Percentiles rank a stretch among this genome's conserved stretches.
Conservation (phyloP, 2,888 invertebrate genomes). For the Xanthorhoe designata region DNA sequence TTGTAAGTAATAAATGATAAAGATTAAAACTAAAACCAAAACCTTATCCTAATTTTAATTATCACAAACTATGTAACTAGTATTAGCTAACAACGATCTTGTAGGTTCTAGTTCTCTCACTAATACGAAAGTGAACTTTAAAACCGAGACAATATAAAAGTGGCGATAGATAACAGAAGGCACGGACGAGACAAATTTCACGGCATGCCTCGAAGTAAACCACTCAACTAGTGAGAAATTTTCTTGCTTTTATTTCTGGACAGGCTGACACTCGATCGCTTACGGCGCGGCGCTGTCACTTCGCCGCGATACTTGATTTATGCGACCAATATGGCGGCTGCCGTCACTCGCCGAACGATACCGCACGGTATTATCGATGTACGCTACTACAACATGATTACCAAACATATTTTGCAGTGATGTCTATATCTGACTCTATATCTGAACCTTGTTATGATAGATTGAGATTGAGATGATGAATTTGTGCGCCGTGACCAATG, state of each 20-base stretch:
- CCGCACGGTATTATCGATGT: conserved; percentile 74
- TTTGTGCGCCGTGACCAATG: background rate
- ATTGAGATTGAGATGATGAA: conserved; percentile 14
- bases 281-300: conserved; percentile 79
- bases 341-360: conserved; percentile 77
- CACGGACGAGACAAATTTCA: conserved; percentile 70
- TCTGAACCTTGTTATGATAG: conserved; percentile 29
- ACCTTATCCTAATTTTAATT: background rate
- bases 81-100: background rate
- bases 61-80: background rate
- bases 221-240: conserved; percentile 80
- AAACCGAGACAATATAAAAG: conserved; percentile 29
- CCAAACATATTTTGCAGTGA: conserved; percentile 38
- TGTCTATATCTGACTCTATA: conserved; percentile 36
- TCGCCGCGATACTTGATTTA: conserved; percentile 80
- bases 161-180: conserved; percentile 26
- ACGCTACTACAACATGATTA: conserved; percentile 53
- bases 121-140: background rate
- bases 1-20: background rate
- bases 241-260: conserved; percentile 80
- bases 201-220: conserved; percentile 77
- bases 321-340: conserved; percentile 82
- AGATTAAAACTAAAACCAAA: too few species aligned
- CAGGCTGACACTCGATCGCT: conserved; percentile 83
- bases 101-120: background rate